Conservation (phyloP, 2,888 invertebrate genomes). For the Lasioglossum leucozonium region DNA sequence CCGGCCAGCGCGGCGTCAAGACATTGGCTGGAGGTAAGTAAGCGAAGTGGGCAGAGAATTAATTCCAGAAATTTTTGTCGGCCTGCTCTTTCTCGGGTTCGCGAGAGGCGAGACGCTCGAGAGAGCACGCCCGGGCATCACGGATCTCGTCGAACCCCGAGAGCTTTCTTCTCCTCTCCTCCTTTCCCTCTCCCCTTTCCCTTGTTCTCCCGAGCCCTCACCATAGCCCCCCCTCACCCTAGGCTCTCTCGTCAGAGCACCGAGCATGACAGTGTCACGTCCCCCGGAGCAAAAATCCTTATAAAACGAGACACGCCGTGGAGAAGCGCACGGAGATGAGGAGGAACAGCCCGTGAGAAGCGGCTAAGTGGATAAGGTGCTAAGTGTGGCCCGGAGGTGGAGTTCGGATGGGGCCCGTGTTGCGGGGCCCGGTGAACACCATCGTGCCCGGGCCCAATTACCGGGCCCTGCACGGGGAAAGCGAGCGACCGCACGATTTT, state of each 20-base stretch:
- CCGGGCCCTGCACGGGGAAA: conserved; percentile 64
- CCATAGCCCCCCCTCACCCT: conserved; percentile 12
- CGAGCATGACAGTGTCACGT: conserved; percentile 81
- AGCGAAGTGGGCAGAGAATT: conserved; percentile 79
- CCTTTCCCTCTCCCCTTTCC: not conserved
- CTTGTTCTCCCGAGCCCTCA: conserved; percentile 1
- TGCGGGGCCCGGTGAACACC: conserved; percentile 56
- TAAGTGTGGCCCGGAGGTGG: conserved; percentile 80
- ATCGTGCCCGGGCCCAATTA: conserved; percentile 72
- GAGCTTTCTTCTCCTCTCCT: conserved; percentile 45
- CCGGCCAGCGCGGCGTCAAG: conserved; percentile 61
- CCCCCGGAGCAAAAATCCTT: conserved; percentile 81
- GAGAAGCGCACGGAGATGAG: conserved; percentile 73
- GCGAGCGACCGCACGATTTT: conserved; percentile 54
- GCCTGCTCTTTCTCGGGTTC: conserved; percentile 46
- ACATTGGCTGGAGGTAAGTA: conserved; percentile 68
- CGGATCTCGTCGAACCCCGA: conserved; percentile 63
- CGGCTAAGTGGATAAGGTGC: conserved; percentile 83
- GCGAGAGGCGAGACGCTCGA: conserved; percentile 70
- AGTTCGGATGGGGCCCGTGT: conserved; percentile 56
- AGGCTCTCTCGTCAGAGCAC: conserved; percentile 58
- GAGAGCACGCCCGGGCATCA: conserved; percentile 70
- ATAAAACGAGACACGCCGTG: conserved; percentile 81
- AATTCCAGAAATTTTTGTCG: conserved; percentile 78
- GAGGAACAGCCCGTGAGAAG: conserved; percentile 80